phyloP scores from a whole-genome alignment of 1,140 invertebrate genomes.

The Triops longicaudatus region DNA sequence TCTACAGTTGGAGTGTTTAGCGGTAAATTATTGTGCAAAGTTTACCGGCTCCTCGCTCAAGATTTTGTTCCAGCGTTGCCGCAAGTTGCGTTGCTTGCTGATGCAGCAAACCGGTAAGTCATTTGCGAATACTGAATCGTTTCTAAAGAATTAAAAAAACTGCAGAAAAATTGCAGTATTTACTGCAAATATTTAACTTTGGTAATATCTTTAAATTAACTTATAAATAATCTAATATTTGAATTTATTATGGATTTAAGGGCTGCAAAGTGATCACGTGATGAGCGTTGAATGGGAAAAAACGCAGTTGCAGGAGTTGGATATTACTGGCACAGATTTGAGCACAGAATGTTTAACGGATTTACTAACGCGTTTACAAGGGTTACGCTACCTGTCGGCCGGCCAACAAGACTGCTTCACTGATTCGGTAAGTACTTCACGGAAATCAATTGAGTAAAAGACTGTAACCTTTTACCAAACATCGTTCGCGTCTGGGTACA shows the following conservation, averaged over 20 bases:
- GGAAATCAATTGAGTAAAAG: slow-evolving; percentile 33
- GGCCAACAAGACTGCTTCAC: slow-evolving; percentile 96
- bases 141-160: background rate
- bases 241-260: slow-evolving; percentile 42
- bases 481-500: too few species aligned
- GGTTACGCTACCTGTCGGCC: slow-evolving; percentile 80
- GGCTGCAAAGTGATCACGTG: slow-evolving; percentile 78
- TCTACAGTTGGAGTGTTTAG: slow-evolving; percentile 86
- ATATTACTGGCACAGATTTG: slow-evolving; percentile 93
- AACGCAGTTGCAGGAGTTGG: slow-evolving; percentile 82
- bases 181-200: too few species aligned
- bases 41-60: slow-evolving; percentile 96
- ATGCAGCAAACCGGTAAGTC: slow-evolving; percentile 90
- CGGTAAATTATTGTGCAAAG: slow-evolving; percentile 93
- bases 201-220: too few species aligned
- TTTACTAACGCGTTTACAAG: slow-evolving; percentile 78
- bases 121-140: slow-evolving; percentile 23
- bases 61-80: slow-evolving; percentile 84
- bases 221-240: too few species aligned
- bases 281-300: slow-evolving; percentile 98
- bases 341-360: slow-evolving; percentile 87
- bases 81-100: slow-evolving; percentile 80
- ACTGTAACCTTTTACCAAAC: background rate
- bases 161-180: too few species aligned
- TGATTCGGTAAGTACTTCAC: slow-evolving; percentile 60